A percentile compares a stretch with the other conserved stretches of the same genome.
phyloP scores from a whole-genome alignment of 2,113 vertebrate genomes.

The Etia nguti region DNA sequence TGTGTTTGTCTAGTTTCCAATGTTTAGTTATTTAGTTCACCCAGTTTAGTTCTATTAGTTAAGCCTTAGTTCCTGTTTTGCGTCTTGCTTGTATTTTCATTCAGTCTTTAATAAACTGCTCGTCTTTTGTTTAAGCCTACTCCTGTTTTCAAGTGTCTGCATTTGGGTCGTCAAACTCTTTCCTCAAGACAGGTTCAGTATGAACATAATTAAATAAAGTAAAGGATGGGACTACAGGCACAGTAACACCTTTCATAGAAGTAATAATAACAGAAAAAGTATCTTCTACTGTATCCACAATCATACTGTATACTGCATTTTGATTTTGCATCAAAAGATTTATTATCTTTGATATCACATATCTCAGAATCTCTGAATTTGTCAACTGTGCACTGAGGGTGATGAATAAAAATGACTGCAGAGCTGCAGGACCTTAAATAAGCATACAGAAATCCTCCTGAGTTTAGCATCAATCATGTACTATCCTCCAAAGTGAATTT shows the following conservation, averaged over 20 bases:
- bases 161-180: background rate
- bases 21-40: background rate
- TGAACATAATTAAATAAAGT: background rate
- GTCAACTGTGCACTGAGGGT: background rate
- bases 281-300: background rate
- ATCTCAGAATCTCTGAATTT: background rate
- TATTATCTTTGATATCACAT: rapidly evolving
- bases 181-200: background rate
- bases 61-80: background rate
- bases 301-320: background rate
- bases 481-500: background rate
- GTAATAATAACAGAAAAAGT: background rate
- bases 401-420: background rate
- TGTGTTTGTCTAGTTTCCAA: background rate
- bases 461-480: background rate
- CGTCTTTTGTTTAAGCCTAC: background rate
- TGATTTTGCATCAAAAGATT: background rate
- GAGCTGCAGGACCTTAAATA: background rate
- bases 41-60: background rate
- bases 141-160: background rate
- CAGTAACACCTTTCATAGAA: background rate
- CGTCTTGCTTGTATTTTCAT: rapidly evolving
- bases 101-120: background rate
- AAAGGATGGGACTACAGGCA: background rate
- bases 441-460: background rate